These are phyloP conservation scores for Drosophila anomalata DNA, from an alignment of 2,888 invertebrate species.

Conservation along the genomic window DNA sequence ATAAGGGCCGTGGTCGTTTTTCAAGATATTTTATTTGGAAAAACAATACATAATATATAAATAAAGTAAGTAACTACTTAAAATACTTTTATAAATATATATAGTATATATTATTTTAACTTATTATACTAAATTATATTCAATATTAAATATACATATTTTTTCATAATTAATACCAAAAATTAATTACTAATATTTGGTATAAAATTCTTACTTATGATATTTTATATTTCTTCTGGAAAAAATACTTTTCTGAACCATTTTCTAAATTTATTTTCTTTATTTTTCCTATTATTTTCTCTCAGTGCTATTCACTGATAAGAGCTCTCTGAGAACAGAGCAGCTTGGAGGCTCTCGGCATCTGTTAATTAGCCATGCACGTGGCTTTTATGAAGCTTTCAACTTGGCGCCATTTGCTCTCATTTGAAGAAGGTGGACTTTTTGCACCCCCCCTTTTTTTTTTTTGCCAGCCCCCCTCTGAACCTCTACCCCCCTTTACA, in stretches of 20 bases:
- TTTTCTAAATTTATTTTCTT: not conserved
- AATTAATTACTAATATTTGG: no score
- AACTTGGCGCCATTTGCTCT: conserved; percentile 34
- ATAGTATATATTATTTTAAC: no score
- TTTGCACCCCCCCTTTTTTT: not conserved
- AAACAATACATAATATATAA: not conserved
- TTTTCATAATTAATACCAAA: no score
- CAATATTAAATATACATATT: no score
- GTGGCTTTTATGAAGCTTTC: conserved; percentile 47
- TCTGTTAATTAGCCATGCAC: conserved; percentile 54
- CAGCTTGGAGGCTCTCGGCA: conserved; percentile 1
- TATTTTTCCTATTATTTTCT: not conserved
- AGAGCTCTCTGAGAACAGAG: conserved; percentile 17
- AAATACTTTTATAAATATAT: no score
- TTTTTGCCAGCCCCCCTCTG: not conserved
- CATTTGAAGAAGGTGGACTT: conserved; percentile 5
- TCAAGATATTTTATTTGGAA: not conserved
- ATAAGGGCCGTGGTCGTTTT: not conserved
- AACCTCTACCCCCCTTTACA: not conserved
- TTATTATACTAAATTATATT: no score
- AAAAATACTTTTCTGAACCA: no score
- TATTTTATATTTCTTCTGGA: no score
- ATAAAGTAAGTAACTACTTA: no score
- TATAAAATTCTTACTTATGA: no score
- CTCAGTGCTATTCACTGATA: conserved; percentile 7